Conservation (phyloP, 1,140 invertebrate genomes). For the Bilobella aurantiaca region DNA sequence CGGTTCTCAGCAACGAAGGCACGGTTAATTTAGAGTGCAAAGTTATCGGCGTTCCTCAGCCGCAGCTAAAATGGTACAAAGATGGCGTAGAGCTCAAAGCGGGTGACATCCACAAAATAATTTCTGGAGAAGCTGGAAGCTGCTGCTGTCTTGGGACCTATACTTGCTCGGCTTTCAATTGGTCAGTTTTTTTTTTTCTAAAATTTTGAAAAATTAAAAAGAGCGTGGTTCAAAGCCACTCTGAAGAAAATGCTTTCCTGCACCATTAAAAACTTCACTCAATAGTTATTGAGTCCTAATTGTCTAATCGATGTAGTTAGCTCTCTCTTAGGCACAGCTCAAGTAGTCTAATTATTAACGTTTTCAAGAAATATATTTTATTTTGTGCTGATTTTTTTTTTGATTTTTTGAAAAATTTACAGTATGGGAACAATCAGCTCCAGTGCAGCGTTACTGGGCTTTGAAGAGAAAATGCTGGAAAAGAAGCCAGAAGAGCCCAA, state of each 20-base stretch:
- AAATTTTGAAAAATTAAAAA: too few relatives aligned
- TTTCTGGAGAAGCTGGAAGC: slow-evolving; percentile 74
- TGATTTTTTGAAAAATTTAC: background rate
- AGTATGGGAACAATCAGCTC: slow-evolving; percentile 74
- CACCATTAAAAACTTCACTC: too few relatives aligned
- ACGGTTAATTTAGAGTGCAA: slow-evolving; percentile 86
- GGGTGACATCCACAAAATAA: slow-evolving; percentile 80
- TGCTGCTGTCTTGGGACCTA: slow-evolving; percentile 85
- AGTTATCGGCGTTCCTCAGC: slow-evolving; percentile 32
- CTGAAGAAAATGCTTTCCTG: too few relatives aligned
- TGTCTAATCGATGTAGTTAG: too few relatives aligned
- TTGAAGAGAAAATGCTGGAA: slow-evolving; percentile 49
- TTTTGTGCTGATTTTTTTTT: background rate
- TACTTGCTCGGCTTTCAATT: slow-evolving; percentile 65
- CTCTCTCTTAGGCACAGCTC: too few relatives aligned
- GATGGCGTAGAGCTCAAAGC: slow-evolving; percentile 77
- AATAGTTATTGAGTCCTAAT: too few relatives aligned
- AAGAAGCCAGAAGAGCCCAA: background rate
- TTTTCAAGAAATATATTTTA: too few relatives aligned
- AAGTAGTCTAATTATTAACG: too few relatives aligned
- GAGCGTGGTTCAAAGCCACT: too few relatives aligned
- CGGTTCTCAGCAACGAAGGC: slow-evolving; percentile 71
- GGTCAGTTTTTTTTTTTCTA: background rate
- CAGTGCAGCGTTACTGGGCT: slow-evolving; percentile 73
- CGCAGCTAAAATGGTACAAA: slow-evolving; percentile 75